Conservation (phyloP, 1,140 invertebrate genomes). For the Sycophila sp. region DNA sequence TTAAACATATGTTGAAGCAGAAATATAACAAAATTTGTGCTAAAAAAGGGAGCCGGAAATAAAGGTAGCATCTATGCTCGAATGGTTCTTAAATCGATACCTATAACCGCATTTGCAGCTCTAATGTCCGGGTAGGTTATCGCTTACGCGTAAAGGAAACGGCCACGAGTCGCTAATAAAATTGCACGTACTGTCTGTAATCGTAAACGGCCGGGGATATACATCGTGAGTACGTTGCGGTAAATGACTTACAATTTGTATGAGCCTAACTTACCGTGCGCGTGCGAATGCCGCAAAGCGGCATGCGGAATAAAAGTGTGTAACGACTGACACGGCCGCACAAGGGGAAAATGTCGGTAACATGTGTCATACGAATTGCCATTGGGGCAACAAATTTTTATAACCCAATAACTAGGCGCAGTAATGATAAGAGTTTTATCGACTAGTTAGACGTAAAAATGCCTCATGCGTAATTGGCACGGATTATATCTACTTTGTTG, state of each 20-base stretch:
- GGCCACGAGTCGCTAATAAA: slow-evolving; percentile 9
- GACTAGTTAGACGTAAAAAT: no score
- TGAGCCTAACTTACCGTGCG: neutral
- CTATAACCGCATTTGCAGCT: slow-evolving; percentile 14
- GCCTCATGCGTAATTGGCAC: no score
- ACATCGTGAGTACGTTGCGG: neutral
- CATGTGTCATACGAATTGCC: no score
- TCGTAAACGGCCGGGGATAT: slow-evolving; percentile 16
- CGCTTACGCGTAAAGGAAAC: neutral
- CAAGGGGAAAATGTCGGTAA: no score
- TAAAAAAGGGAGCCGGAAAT: slow-evolving; percentile 1
- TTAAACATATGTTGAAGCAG: neutral
- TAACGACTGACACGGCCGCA: neutral
- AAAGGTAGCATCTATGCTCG: neutral
- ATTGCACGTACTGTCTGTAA: slow-evolving; percentile 8
- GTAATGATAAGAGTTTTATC: no score
- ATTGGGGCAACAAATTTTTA: no score
- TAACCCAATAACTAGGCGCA: no score
- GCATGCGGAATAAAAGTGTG: neutral
- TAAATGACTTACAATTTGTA: slow-evolving; percentile 16
- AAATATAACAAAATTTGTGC: neutral
- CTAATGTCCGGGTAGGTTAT: slow-evolving; percentile 2
- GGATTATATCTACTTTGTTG: no score
- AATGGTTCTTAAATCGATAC: slow-evolving; percentile 11
- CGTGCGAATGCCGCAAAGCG: neutral